Conservation (phyloP, 2,888 invertebrate species). For the Ctena decussata region DNA sequence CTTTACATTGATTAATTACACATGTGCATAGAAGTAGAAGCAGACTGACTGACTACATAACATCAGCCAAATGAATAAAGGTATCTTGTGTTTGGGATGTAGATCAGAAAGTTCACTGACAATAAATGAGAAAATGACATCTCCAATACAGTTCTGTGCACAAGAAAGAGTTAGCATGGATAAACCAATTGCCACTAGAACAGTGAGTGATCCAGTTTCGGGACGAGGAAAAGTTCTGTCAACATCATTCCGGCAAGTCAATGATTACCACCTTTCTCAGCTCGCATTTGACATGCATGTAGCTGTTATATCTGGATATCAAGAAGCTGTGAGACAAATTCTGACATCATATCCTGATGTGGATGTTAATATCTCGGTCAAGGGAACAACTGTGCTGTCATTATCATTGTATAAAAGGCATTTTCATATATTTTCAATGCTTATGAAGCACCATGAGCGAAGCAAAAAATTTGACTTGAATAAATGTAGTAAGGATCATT, state of each 20-base stretch:
- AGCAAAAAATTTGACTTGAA: slow-evolving; percentile 81
- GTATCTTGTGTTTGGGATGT: slow-evolving; percentile 5
- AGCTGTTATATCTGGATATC: slow-evolving; percentile 74
- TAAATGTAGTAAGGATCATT: slow-evolving; percentile 84
- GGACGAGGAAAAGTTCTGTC: slow-evolving; percentile 59
- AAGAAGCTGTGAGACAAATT: slow-evolving; percentile 77
- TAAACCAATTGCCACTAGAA: slow-evolving; percentile 44
- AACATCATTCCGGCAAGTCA: slow-evolving; percentile 68
- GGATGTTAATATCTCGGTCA: slow-evolving; percentile 83
- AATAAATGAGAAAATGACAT: neutral
- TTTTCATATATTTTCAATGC: slow-evolving; percentile 81
- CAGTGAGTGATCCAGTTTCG: slow-evolving; percentile 40
- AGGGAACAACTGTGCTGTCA: slow-evolving; percentile 85
- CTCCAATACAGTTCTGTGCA: neutral
- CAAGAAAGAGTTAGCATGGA: slow-evolving; percentile 47
- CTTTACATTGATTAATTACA: too few relatives aligned
- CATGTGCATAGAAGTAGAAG: too few relatives aligned
- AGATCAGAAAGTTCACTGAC: neutral
- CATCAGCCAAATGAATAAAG: neutral
- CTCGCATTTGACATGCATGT: slow-evolving; percentile 80
- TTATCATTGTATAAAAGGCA: slow-evolving; percentile 83
- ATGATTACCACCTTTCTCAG: slow-evolving; percentile 76
- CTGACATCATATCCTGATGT: slow-evolving; percentile 80
- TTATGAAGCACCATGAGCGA: slow-evolving; percentile 83
- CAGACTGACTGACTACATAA: too few relatives aligned